Evolutionary conservation across 64 coral and sea anemone species (phyloP), one percentile per base, ranked within the genome.

Genomic region (Pocillopora verrucosa): DNA sequence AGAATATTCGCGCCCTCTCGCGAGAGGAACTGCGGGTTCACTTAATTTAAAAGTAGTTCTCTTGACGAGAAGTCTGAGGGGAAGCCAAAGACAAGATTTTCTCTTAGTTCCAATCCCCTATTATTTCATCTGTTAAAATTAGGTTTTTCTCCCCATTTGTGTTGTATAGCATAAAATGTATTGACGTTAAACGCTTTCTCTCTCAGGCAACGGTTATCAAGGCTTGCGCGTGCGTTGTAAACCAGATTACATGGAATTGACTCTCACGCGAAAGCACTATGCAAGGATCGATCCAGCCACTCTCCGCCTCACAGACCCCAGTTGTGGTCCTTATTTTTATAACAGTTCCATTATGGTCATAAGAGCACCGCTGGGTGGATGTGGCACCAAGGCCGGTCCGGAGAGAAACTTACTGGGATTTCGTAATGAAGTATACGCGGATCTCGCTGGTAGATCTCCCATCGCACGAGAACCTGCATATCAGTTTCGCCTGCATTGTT

Each of bases 301-400:
- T 17, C 89, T 96, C 22, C 76, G 61, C 6, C 68, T 96, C 13
- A 80, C 61, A 4, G 93, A 78, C 7, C 11, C 15, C 5, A 60
- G 34, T 15, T 96, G 95, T 61, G 87, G 87, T 16, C 65, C 26
- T 1, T 16, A 35, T 17, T 87, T 75, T 58, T 36, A 76, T 6
- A 96, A 93, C 76, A 20, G 9, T 13, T 90, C 95, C 45, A 60
- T 93, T 73, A 92, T 96, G 76, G 73, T 90, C 16, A 89, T 93
- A 57, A 67, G 84, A 72, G 90, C 92, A 76, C 95, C 91, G 10
- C 92, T 96, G 76, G 91, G 86, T 37, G 38, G 85, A 0, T 96
- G 95, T 79, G 90, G 90, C 22, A 96, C 95, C 1, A 10, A 9
- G 16, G 63, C 80, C 16, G 65, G 19, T 36, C 37, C 37, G 7